Evolutionary conservation across 1,140 invertebrate species (phyloP).

Genomic region (Acromyrmex echinatior): DNA sequence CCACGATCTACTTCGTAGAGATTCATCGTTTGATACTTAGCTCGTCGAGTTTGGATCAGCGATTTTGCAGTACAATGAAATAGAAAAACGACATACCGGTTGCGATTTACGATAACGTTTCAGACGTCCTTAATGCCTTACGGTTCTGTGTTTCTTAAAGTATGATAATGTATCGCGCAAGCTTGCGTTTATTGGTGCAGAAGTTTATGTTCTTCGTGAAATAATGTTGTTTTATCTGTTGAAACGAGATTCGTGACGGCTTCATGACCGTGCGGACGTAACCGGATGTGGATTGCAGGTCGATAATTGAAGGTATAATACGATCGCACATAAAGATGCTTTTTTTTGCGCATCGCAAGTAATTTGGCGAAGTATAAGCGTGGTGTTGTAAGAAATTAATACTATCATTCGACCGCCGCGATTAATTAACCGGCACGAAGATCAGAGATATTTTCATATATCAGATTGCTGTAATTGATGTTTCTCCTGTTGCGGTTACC

Average conservation of each 20-base stretch:
- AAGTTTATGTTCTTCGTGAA: slow-evolving; percentile 2
- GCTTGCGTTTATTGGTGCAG: background rate
- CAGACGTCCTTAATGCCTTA: slow-evolving; percentile 37
- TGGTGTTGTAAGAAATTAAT: slow-evolving; percentile 65
- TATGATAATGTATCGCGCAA: slow-evolving; percentile 2
- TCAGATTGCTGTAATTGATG: slow-evolving; percentile 70
- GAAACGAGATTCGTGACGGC: slow-evolving; percentile 21
- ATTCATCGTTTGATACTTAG: slow-evolving; percentile 79
- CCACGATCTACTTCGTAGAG: slow-evolving; percentile 64
- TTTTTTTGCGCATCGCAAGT: slow-evolving; percentile 24
- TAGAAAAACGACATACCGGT: slow-evolving; percentile 27
- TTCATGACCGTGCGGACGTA: slow-evolving; percentile 31
- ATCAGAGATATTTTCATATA: slow-evolving; percentile 64
- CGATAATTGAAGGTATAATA: slow-evolving; percentile 53
- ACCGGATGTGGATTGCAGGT: slow-evolving; percentile 24
- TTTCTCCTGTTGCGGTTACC: slow-evolving; percentile 27
- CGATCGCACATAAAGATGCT: slow-evolving; percentile 27
- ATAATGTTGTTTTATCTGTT: slow-evolving; percentile 3
- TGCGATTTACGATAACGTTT: slow-evolving; percentile 18
- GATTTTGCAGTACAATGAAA: slow-evolving; percentile 59
- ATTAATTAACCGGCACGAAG: slow-evolving; percentile 65
- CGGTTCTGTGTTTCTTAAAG: background rate
- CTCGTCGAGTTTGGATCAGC: slow-evolving; percentile 46
- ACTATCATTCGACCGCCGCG: slow-evolving; percentile 67
- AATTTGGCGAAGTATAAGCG: slow-evolving; percentile 23